phyloP scores from a whole-genome alignment of 2,797 vertebrate genomes.

The Rhinophrynus dorsalis region DNA sequence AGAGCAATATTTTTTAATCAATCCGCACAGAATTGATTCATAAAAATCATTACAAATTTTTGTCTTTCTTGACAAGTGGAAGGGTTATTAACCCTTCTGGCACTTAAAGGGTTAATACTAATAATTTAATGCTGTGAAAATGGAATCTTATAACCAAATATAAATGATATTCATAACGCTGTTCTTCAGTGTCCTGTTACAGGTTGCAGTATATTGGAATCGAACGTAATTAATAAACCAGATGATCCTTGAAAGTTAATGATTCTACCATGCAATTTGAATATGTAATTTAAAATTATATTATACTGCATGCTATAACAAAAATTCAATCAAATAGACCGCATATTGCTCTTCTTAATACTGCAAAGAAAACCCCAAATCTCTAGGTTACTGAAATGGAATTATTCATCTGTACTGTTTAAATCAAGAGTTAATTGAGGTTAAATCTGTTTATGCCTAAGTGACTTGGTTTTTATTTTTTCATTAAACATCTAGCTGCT shows the following conservation, averaged over 20 bases:
- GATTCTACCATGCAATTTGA: not conserved
- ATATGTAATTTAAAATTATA: too few species aligned
- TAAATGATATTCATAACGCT: too few species aligned
- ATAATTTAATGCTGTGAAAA: too few species aligned
- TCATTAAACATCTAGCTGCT: not conserved
- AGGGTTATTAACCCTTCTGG: too few species aligned
- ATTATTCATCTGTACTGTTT: not conserved
- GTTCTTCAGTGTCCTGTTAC: too few species aligned
- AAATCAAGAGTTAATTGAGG: conserved; percentile 6
- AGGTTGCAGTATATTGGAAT: too few species aligned
- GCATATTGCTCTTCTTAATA: not conserved
- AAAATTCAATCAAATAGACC: not conserved
- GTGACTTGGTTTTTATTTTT: not conserved
- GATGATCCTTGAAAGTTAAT: not conserved
- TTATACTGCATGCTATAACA: not conserved
- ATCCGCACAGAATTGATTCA: too few species aligned
- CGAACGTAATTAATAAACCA: not conserved
- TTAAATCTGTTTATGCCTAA: conserved; percentile 4
- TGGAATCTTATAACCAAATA: too few species aligned
- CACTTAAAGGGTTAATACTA: too few species aligned
- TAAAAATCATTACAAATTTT: too few species aligned
- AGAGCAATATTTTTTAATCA: too few species aligned
- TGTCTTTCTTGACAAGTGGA: too few species aligned
- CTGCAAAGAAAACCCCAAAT: not conserved
- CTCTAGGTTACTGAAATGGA: not conserved